Evolutionary conservation across 2,888 invertebrate species (phyloP).

Genomic region (Sycophila texana): DNA sequence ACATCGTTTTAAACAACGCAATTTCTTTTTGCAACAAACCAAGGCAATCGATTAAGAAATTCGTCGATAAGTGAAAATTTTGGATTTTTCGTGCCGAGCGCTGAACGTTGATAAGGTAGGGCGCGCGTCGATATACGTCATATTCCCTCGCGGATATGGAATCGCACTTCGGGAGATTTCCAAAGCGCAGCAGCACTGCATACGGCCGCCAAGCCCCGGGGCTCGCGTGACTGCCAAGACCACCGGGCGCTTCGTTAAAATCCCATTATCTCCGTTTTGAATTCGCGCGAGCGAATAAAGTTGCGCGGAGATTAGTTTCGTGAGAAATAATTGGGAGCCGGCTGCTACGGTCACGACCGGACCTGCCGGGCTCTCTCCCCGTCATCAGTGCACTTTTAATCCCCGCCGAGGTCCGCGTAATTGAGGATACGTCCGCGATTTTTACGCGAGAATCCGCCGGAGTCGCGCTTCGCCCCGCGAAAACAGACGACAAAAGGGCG

Average conservation of each 20-base stretch:
- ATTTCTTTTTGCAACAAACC: too few relatives aligned
- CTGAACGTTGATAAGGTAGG: constrained; percentile 33
- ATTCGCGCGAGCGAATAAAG: constrained; percentile 60
- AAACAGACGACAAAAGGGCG: neutral
- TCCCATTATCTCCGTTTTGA: constrained; percentile 60
- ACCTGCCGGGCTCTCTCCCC: neutral
- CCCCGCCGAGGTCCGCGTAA: neutral
- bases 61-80: too few relatives aligned
- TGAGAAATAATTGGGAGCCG: constrained; percentile 61
- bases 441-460: neutral
- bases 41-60: too few relatives aligned
- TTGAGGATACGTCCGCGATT: neutral
- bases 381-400: neutral
- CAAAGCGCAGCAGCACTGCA: constrained; percentile 30
- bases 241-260: constrained; percentile 59
- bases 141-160: constrained; percentile 13
- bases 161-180: constrained; percentile 15
- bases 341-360: neutral
- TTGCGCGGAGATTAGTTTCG: constrained; percentile 62
- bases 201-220: neutral
- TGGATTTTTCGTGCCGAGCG: too few relatives aligned
- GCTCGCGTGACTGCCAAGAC: constrained; percentile 59
- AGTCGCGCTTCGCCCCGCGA: neutral
- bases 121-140: constrained; percentile 14
- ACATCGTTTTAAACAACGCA: too few relatives aligned